Evolutionary conservation across 2,113 vertebrate species (phyloP).

Genomic region (Microtus montanus): DNA sequence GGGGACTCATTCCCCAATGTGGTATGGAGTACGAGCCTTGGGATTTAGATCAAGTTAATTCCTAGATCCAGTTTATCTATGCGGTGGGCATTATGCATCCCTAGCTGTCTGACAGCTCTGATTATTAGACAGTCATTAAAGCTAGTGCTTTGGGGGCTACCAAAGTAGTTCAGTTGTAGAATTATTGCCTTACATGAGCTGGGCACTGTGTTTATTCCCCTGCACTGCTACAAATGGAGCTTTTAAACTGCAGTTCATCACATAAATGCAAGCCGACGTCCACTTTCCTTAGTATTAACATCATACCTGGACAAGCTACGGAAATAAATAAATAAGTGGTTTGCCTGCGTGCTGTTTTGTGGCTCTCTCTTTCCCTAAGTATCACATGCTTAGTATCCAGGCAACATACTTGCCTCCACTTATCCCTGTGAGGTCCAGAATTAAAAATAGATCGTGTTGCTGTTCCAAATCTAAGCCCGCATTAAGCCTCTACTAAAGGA

Average conservation of each 20-base stretch:
- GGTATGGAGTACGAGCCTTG: background rate
- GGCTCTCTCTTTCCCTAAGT: conserved; percentile 2
- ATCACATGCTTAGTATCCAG: conserved; percentile 21
- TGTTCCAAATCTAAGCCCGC: background rate
- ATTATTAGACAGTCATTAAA: background rate
- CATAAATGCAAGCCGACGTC: background rate
- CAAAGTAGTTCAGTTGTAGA: background rate
- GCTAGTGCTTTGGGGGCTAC: background rate
- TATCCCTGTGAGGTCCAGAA: conserved; percentile 52
- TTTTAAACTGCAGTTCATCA: background rate
- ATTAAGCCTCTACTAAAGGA: background rate
- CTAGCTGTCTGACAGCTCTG: background rate
- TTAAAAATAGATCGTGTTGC: conserved; percentile 52
- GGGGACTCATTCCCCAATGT: background rate
- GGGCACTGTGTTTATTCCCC: background rate
- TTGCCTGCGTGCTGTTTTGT: background rate
- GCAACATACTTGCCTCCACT: conserved; percentile 36
- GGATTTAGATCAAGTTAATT: background rate
- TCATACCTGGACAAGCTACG: background rate
- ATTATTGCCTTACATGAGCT: background rate
- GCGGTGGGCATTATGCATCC: background rate
- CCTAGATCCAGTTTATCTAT: background rate
- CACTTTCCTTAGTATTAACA: background rate
- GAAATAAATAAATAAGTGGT: background rate
- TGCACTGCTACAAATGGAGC: background rate